Conservation (phyloP, 2,888 invertebrate genomes). For the Gryllus longicercus region DNA sequence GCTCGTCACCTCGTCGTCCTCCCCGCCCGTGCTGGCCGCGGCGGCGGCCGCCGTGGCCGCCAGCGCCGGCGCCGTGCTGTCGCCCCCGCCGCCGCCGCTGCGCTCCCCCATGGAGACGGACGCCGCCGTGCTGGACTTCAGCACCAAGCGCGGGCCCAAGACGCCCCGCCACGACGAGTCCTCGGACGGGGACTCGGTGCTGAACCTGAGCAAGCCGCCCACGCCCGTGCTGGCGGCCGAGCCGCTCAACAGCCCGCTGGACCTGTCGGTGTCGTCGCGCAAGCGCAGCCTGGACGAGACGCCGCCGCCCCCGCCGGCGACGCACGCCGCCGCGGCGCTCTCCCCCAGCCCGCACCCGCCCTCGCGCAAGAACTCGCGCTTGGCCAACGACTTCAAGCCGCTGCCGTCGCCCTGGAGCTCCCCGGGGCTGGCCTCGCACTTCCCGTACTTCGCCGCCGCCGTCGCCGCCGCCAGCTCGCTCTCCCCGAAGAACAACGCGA, state of each 20-base stretch:
- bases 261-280: slow-evolving; percentile 72
- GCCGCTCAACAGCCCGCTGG: slow-evolving; percentile 64
- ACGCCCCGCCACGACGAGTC: slow-evolving; percentile 52
- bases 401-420: slow-evolving; percentile 74
- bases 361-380: slow-evolving; percentile 39
- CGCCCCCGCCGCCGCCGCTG: slow-evolving; percentile 45
- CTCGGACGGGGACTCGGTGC: slow-evolving; percentile 59
- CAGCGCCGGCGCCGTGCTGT: slow-evolving; percentile 33
- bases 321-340: slow-evolving; percentile 36
- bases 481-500: slow-evolving; percentile 65
- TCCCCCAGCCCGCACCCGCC: slow-evolving; percentile 40
- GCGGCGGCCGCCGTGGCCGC: slow-evolving; percentile 61
- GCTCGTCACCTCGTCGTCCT: slow-evolving; percentile 65
- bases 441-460: slow-evolving; percentile 75
- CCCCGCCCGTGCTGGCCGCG: slow-evolving; percentile 61
- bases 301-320: slow-evolving; percentile 45
- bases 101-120: slow-evolving; percentile 55
- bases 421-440: slow-evolving; percentile 68
- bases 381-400: slow-evolving; percentile 60
- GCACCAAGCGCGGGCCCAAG: slow-evolving; percentile 57
- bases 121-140: slow-evolving; percentile 71
- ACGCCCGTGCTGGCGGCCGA: slow-evolving; percentile 54
- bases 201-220: slow-evolving; percentile 67
- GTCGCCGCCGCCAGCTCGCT: slow-evolving; percentile 68
- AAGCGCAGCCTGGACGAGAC: slow-evolving; percentile 64